Conservation (phyloP, 2,113 vertebrate genomes). For the Oxyura jamaicensis region DNA sequence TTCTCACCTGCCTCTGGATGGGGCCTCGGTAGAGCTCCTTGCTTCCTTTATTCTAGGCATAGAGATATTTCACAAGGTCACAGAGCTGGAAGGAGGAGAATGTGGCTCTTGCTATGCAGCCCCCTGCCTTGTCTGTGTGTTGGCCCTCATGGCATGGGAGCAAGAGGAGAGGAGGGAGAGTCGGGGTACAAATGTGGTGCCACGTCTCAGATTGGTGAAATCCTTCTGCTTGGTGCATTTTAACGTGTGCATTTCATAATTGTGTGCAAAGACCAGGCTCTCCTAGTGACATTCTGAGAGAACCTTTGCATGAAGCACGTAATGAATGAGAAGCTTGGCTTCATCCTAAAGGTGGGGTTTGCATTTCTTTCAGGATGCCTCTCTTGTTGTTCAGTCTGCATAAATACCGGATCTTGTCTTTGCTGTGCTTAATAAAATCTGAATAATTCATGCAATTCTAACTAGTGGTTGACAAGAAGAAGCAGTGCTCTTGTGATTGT, state of each 20-base stretch:
- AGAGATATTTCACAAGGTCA: neutral
- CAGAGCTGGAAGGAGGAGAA: neutral
- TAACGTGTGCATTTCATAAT: neutral
- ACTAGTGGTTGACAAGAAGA: neutral
- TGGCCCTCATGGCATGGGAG: neutral
- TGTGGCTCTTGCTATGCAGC: neutral
- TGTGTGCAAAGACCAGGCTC: neutral
- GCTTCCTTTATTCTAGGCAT: fast-evolving
- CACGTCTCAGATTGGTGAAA: fast-evolving
- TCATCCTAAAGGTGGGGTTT: neutral
- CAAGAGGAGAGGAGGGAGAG: neutral
- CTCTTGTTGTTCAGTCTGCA: neutral
- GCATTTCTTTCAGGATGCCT: neutral
- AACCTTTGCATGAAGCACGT: neutral
- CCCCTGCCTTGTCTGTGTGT: fast-evolving
- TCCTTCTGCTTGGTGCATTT: neutral
- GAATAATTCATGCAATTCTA: neutral
- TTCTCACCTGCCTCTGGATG: neutral
- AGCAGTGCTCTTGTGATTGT: neutral
- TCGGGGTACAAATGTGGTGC: neutral
- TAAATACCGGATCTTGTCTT: neutral
- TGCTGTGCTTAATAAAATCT: neutral
- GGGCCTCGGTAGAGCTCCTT: neutral
- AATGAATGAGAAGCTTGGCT: neutral
- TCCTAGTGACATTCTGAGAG: neutral